Evolutionary conservation across 2,113 vertebrate species (phyloP).

Genomic region (Podarcis cretensis): DNA sequence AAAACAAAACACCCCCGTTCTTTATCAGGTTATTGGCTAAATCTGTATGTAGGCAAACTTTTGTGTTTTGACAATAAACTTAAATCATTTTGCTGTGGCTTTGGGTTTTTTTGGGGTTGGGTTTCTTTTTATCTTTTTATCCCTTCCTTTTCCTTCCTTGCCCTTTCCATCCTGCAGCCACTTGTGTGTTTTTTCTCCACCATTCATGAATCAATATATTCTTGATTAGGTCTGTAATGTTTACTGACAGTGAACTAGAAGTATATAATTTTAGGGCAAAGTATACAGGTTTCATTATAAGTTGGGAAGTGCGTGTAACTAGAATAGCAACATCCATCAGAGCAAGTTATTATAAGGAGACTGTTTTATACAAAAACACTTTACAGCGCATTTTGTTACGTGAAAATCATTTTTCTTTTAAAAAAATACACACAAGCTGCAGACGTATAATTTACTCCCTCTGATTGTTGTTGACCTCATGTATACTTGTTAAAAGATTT

Average conservation of each 20-base stretch:
- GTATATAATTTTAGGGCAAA: conserved; percentile 47
- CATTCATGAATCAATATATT: conserved; percentile 12
- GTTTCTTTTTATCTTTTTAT: too few relatives aligned
- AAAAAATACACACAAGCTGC: conserved; percentile 21
- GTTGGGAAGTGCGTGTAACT: conserved; percentile 38
- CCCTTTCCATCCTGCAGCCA: not conserved
- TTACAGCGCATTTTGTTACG: conserved; percentile 33
- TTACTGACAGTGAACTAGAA: conserved; percentile 50
- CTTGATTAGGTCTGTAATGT: conserved; percentile 9
- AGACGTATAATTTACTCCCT: conserved; percentile 37
- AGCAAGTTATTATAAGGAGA: conserved; percentile 45
- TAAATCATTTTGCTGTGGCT: not conserved
- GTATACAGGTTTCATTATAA: conserved; percentile 42
- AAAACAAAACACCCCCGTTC: not conserved
- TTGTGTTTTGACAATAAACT: too few relatives aligned
- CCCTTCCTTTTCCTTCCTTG: too few relatives aligned
- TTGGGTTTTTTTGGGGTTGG: too few relatives aligned
- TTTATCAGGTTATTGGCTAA: not conserved
- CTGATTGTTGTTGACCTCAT: conserved; percentile 14
- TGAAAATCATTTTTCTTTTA: conserved; percentile 21
- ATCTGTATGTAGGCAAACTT: not conserved
- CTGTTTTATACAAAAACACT: conserved; percentile 18
- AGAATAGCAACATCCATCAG: conserved; percentile 11
- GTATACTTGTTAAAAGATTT: conserved; percentile 34
- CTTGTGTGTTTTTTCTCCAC: conserved; percentile 18